phyloP scores from a whole-genome alignment of 2,888 invertebrate species.

The Stenurella melanura region DNA sequence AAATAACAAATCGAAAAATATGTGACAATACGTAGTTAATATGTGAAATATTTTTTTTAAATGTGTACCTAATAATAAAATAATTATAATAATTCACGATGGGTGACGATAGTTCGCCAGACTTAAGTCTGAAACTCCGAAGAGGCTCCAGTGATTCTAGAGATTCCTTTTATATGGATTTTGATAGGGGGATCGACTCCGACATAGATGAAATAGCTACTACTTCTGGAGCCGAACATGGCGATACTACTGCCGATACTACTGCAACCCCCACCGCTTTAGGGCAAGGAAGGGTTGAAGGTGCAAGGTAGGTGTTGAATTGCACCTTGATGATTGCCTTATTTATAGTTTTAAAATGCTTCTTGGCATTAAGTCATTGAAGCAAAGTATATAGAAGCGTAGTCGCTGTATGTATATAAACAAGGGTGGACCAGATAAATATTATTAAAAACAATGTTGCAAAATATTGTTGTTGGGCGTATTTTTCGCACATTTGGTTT shows the following conservation, averaged over 20 bases:
- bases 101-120: conserved; percentile 86
- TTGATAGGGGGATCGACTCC: conserved; percentile 92
- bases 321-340: conserved; percentile 1
- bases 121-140: conserved; percentile 88
- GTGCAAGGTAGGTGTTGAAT: conserved; percentile 51
- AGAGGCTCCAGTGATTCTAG: conserved; percentile 91
- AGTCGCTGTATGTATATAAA: too few relatives aligned
- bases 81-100: conserved; percentile 22
- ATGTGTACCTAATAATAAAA: conserved; percentile 15
- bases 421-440: too few relatives aligned
- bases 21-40: conserved; percentile 13
- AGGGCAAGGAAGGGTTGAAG: conserved; percentile 55
- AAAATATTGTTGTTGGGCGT: too few relatives aligned
- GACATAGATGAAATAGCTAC: conserved; percentile 90
- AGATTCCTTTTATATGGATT: conserved; percentile 93
- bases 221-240: conserved; percentile 77
- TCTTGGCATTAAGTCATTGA: not conserved
- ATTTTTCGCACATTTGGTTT: too few relatives aligned
- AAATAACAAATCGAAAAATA: conserved; percentile 7
- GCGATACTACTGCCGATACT: conserved; percentile 65
- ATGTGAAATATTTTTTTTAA: conserved; percentile 23
- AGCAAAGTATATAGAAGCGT: too few relatives aligned
- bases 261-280: conserved; percentile 58
- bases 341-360: not conserved
- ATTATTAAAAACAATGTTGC: too few relatives aligned